phyloP scores from a whole-genome alignment of 2,113 vertebrate species.

The Chroicocephalus ridibundus region DNA sequence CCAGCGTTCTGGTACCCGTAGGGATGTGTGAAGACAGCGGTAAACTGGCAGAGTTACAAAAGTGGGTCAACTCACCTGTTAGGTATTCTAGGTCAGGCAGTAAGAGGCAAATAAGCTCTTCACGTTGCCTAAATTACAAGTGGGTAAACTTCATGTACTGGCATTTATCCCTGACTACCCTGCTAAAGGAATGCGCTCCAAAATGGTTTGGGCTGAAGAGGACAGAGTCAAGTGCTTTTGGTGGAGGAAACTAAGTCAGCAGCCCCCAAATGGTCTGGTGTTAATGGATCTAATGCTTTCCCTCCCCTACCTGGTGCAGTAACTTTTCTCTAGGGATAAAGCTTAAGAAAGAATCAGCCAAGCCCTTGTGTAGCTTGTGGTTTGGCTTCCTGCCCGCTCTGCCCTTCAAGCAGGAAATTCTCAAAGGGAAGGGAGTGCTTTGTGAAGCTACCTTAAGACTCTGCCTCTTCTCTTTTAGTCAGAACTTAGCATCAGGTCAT shows the following conservation, averaged over 20 bases:
- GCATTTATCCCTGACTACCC: not conserved
- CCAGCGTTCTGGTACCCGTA: not conserved
- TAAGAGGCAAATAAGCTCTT: not conserved
- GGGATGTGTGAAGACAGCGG: not conserved
- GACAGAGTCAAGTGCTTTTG: not conserved
- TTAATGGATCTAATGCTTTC: not conserved
- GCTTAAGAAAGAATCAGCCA: not conserved
- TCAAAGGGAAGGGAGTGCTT: conserved; percentile 20
- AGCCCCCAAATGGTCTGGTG: not conserved
- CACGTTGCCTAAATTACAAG: not conserved
- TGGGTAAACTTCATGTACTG: not conserved
- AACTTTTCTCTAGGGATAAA: not conserved
- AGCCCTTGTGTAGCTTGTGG: not conserved
- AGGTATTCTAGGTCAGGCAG: not conserved
- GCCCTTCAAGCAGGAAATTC: conserved; percentile 23
- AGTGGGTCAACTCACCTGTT: not conserved
- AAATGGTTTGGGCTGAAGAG: not conserved
- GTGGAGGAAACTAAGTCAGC: not conserved
- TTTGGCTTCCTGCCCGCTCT: conserved; percentile 16
- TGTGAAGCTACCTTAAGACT: not conserved
- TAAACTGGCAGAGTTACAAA: not conserved
- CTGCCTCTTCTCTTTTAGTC: not conserved
- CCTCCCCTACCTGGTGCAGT: not conserved
- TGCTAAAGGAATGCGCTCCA: not conserved
- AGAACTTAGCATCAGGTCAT: not conserved